These are phyloP conservation scores for Amblyornis subalaris DNA, from an alignment of 2,113 vertebrate species.

Conservation along the genomic window DNA sequence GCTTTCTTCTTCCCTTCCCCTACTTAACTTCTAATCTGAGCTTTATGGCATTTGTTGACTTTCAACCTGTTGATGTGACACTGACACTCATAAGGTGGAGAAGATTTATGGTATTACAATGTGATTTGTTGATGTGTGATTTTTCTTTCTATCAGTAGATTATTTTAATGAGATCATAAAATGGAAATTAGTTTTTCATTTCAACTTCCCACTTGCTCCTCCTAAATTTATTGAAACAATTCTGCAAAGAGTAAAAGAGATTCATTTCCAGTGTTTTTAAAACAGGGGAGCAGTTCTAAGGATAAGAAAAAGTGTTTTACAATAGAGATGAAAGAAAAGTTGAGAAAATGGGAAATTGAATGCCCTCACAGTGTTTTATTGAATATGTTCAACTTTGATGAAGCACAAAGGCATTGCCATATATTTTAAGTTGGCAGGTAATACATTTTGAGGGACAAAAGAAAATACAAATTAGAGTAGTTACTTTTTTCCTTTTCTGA, in stretches of 20 bases:
- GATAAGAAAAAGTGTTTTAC: background rate
- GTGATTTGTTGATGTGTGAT: background rate
- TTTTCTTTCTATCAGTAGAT: slow-evolving; percentile 27
- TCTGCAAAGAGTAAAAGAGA: slow-evolving; percentile 2
- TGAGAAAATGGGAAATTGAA: slow-evolving; percentile 36
- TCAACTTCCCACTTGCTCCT: background rate
- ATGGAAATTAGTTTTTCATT: slow-evolving; percentile 27
- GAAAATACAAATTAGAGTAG: background rate
- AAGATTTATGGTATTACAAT: background rate
- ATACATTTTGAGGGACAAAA: background rate
- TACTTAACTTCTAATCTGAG: background rate
- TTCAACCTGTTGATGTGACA: background rate
- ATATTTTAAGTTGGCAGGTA: background rate
- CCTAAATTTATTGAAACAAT: slow-evolving; percentile 35
- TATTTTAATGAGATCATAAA: slow-evolving; percentile 42
- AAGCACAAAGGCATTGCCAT: background rate
- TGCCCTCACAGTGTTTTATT: slow-evolving; percentile 3
- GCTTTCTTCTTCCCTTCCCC: background rate
- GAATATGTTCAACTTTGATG: slow-evolving; percentile 22
- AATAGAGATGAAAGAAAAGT: background rate
- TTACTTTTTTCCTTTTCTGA: background rate
- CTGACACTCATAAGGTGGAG: background rate
- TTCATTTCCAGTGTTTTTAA: slow-evolving; percentile 10
- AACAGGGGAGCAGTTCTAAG: background rate
- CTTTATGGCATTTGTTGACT: background rate